Evolutionary conservation across 2,113 vertebrate genomes (phyloP), one percentile per base, ranked within the genome.

Genomic region (Promerops cafer): DNA sequence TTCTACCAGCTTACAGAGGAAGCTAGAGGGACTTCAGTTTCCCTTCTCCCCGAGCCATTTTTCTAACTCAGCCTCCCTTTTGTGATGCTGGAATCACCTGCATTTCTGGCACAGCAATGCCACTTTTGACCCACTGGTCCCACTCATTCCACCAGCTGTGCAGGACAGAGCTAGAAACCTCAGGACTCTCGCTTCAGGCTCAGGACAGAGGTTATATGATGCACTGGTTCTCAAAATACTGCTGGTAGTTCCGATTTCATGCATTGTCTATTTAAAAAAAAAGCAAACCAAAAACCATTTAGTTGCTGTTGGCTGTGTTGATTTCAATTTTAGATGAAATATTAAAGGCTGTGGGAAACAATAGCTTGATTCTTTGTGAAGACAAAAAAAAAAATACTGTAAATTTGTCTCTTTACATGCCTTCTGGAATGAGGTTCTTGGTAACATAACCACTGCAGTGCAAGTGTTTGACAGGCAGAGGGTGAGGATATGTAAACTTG

Each of bases 1-100:
- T n/a, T 28, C 35, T 72, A 31, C 16, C 37, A 50, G 2, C 5
- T 83, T 72, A 17, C 16, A 42, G 57, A 54, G 17, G 10, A 7
- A 63, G 5, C 10, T 54, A 37, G 26, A 1, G 2, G 35, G 23
- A 74, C 74, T 91, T 81, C 27, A 10, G 2, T 74, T 87, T 68
- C 15, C 5, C 2, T 10, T 74, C 15, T 82, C 4, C 35, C 10
- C 12, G 21, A 16, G 1, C 4, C 2, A 3, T 18, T 79, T 64
- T 71, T 39, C 37, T 24, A 68, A 2, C 7, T 56, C 33, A 21
- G 0, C 3, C 14, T 83, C 8, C 13, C 5, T 24, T 65, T n/a
- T 35, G 21, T 52, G 54, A 18, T 91, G 28, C 16, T 66, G 50
- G 15, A 52, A 26, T 74, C 0, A 0, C 24, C 6, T 77, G 37